Evolutionary conservation across 2,888 invertebrate genomes (phyloP).

Genomic region (Pseudococcus jackbeardsleyi): DNA sequence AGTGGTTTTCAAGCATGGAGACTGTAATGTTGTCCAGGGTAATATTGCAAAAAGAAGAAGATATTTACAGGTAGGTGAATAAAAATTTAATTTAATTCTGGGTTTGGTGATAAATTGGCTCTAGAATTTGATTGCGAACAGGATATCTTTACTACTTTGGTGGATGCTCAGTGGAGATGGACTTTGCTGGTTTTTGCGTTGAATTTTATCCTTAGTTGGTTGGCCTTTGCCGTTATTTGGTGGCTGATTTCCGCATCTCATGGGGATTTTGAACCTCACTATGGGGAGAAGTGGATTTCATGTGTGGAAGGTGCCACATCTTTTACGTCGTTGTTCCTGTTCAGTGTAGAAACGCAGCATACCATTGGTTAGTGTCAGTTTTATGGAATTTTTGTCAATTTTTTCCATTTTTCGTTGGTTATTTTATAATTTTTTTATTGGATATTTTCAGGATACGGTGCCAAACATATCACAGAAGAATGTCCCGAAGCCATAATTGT

Average conservation of each 20-base stretch:
- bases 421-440: no score
- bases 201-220: conserved; percentile 93
- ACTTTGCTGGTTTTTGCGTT: conserved; percentile 91
- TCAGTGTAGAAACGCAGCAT: conserved; percentile 97
- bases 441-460: conserved; percentile 77
- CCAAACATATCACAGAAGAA: conserved; percentile 83
- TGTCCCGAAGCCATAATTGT: conserved; percentile 91
- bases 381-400: no score
- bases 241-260: conserved; percentile 95
- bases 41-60: conserved; percentile 92
- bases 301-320: conserved; percentile 89
- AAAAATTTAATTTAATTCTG: no score
- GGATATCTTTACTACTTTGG: conserved; percentile 93
- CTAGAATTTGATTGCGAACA: conserved; percentile 66
- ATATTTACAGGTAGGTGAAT: conserved; percentile 79
- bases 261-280: conserved; percentile 76
- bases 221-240: conserved; percentile 92
- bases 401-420: no score
- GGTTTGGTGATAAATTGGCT: no score
- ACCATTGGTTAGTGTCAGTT: conserved; percentile 80
- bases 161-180: conserved; percentile 97
- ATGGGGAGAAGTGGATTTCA: conserved; percentile 72
- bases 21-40: conserved; percentile 96
- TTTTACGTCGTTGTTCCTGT: conserved; percentile 94
- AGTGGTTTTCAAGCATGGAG: conserved; percentile 97